Conservation (phyloP, 2,113 vertebrate genomes). For the Syngnathoides biaculeatus region DNA sequence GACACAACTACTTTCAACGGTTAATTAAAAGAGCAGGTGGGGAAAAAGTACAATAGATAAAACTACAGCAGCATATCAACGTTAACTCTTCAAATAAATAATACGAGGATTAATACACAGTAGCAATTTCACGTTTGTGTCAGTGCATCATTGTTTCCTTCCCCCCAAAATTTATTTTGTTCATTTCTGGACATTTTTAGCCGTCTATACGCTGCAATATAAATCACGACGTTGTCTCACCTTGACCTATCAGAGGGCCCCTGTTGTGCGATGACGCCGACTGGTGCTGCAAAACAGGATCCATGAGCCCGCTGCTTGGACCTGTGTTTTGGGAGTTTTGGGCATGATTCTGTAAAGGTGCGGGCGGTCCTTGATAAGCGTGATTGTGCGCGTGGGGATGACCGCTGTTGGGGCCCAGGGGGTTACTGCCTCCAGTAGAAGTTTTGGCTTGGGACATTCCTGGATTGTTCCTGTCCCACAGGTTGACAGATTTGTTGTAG, state of each 20-base stretch:
- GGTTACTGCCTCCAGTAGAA: conserved; percentile 69
- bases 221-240: conserved; percentile 38
- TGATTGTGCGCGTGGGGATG: conserved; percentile 61
- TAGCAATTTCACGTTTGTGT: background rate
- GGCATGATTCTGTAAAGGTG: conserved; percentile 73
- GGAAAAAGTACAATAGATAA: background rate
- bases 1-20: conserved; percentile 32
- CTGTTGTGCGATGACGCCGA: conserved; percentile 64
- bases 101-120: background rate
- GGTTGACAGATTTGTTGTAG: conserved; percentile 91
- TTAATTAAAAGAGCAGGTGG: background rate
- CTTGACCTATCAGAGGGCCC: conserved; percentile 58
- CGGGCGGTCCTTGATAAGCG: conserved; percentile 70
- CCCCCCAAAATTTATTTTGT: too few species aligned
- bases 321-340: conserved; percentile 70
- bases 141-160: background rate
- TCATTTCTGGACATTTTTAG: background rate
- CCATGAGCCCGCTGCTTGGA: conserved; percentile 66
- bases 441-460: conserved; percentile 78
- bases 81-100: background rate
- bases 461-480: conserved; percentile 96
- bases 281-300: conserved; percentile 64
- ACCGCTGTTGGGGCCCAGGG: conserved; percentile 57
- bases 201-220: background rate
- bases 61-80: background rate